These are phyloP conservation scores for Atethmia centrago DNA, from an alignment of 2,888 invertebrate species.

Conservation along the genomic window DNA sequence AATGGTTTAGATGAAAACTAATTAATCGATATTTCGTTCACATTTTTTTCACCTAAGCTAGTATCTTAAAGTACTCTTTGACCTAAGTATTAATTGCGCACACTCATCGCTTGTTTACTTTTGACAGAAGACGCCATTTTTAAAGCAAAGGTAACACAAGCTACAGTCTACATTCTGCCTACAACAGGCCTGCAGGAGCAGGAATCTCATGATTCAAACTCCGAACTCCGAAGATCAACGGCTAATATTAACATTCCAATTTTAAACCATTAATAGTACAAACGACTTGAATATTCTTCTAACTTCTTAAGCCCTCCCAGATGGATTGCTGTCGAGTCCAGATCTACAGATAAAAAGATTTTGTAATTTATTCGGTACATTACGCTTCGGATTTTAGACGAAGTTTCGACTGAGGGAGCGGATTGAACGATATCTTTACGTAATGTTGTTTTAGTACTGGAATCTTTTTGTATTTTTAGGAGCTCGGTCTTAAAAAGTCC, in stretches of 20 bases:
- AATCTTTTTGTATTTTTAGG: constrained; percentile 40
- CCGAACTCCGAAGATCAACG: constrained; percentile 52
- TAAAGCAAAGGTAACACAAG: neutral
- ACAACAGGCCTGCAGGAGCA: neutral
- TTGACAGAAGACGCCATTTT: neutral
- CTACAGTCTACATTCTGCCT: neutral
- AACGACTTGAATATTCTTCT: constrained; percentile 66
- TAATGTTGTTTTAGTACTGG: constrained; percentile 48
- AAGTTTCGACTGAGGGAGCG: constrained; percentile 49
- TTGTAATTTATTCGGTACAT: constrained; percentile 70
- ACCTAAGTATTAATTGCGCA: no score
- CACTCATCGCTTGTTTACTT: neutral
- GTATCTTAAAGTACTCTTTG: no score
- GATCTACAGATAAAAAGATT: constrained; percentile 70
- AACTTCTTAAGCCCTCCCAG: constrained; percentile 59
- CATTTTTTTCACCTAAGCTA: neutral
- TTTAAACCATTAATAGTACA: constrained; percentile 65
- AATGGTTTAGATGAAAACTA: neutral
- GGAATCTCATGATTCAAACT: constrained; percentile 29
- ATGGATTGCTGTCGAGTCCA: constrained; percentile 65
- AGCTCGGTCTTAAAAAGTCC: constrained; percentile 22
- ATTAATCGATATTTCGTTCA: neutral
- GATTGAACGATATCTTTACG: constrained; percentile 58
- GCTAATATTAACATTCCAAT: constrained; percentile 64
- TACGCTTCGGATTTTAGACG: constrained; percentile 57